Evolutionary conservation across 2,888 invertebrate species (phyloP), one percentile per base, ranked within the genome.

Genomic region (Ornithoptera alexandrae): DNA sequence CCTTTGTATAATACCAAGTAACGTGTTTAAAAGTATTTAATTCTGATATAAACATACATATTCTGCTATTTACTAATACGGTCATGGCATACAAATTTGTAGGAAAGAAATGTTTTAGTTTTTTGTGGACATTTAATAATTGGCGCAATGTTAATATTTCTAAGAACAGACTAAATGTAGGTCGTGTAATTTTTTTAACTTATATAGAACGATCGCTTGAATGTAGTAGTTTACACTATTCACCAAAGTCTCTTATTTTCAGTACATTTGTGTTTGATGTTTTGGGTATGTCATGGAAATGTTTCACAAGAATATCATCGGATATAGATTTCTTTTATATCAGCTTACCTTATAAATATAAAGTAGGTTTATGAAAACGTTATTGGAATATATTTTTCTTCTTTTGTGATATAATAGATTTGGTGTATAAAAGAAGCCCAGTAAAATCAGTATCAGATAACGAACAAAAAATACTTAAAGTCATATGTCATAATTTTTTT

Each of bases 121-220:
- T 36, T 67, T 67, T 24, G 36, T 53, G 22, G 18, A 3, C 53
- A 60, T 30, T 67, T 53, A 5, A 67, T n/a, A 20, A 24, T 61
- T 61, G n/a, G 12, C 36, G 50, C 30, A 56, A 7, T 56, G 63
- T 53, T 39, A 18, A 42, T n/a, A 8, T 39, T 62, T 67, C 62
- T 57, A 22, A 15, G 67, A 67, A 67, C 18, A 18, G 39, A 39
- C 39, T 57, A 18, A 56, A 62, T 56, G 22, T 62, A 56, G 62
- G 62, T 18, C 42, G 30, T 22, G 58, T 67, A 39, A 46, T 57
- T 62, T 62, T 56, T 68, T 68, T 68, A 36, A 39, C 39, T 30
- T 39, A 7, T 39, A 7, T 8, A 50, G 30, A 67, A 50, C 18
- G 53, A 61, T 61, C 30, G 50, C 36, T 56, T 56, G 17, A 61